These are phyloP conservation scores for Camponotus vicinus DNA, from an alignment of 1,140 invertebrate genomes.

Conservation along the genomic window DNA sequence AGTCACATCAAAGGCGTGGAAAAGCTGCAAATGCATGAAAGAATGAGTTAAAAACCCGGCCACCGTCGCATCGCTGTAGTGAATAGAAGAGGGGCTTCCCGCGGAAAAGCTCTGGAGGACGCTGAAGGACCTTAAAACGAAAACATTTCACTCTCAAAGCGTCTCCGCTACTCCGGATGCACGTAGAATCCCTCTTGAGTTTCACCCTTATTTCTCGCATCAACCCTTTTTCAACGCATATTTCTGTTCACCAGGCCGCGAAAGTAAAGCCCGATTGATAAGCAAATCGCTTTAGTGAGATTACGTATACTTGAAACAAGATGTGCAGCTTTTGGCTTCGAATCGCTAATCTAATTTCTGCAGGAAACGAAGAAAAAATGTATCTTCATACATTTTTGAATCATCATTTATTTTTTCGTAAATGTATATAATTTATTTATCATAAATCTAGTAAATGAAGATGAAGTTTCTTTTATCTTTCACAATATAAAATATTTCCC, in stretches of 20 bases:
- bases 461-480: background rate
- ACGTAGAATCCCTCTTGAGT: conserved; percentile 61
- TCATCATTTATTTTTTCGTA: background rate
- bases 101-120: conserved; percentile 70
- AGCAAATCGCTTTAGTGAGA: conserved; percentile 36
- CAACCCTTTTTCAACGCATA: conserved; percentile 38
- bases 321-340: background rate
- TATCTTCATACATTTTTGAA: background rate
- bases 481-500: background rate
- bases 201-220: conserved; percentile 49
- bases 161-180: conserved; percentile 46
- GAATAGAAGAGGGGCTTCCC: conserved; percentile 65
- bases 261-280: conserved; percentile 46
- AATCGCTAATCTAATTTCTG: background rate
- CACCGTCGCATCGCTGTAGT: conserved; percentile 33
- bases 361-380: too few relatives aligned
- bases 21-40: conserved; percentile 76
- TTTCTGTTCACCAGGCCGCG: conserved; percentile 2
- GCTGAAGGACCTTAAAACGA: conserved; percentile 76
- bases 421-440: background rate
- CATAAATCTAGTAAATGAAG: background rate
- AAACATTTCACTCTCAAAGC: conserved; percentile 78
- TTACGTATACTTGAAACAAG: background rate
- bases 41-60: conserved; percentile 78
- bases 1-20: conserved; percentile 74